These are phyloP conservation scores for Spatulosminthurus flaviceps DNA, from an alignment of 2,888 invertebrate species.

Conservation along the genomic window DNA sequence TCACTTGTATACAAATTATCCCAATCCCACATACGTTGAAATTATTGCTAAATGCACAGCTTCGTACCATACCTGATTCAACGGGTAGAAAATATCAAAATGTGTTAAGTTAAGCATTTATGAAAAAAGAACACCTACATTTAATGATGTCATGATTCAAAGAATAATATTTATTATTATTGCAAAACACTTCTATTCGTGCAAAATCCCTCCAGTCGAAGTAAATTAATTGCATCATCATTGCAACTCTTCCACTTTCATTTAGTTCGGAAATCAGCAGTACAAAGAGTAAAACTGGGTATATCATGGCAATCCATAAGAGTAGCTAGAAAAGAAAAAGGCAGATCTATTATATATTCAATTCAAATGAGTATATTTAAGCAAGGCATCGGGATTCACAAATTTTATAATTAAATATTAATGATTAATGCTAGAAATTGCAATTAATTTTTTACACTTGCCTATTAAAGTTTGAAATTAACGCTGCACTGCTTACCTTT, in stretches of 20 bases:
- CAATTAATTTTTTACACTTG: no score
- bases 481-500: not conserved
- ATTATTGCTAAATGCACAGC: slow-evolving; percentile 20
- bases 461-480: not conserved
- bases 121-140: no score
- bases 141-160: not conserved
- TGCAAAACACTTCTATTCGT: not conserved
- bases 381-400: no score
- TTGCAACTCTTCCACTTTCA: slow-evolving; percentile 16
- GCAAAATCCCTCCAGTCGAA: not conserved
- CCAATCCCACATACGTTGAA: not conserved
- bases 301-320: not conserved
- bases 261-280: slow-evolving; percentile 16
- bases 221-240: not conserved
- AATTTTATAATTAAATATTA: no score
- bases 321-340: not conserved
- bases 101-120: no score
- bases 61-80: slow-evolving; percentile 18
- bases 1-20: no score
- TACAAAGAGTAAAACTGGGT: not conserved
- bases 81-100: not conserved
- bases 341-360: not conserved
- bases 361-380: not conserved
- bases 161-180: not conserved
- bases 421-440: no score